Conservation (phyloP, 2,888 invertebrate species). For the Meandrusa payeni region DNA sequence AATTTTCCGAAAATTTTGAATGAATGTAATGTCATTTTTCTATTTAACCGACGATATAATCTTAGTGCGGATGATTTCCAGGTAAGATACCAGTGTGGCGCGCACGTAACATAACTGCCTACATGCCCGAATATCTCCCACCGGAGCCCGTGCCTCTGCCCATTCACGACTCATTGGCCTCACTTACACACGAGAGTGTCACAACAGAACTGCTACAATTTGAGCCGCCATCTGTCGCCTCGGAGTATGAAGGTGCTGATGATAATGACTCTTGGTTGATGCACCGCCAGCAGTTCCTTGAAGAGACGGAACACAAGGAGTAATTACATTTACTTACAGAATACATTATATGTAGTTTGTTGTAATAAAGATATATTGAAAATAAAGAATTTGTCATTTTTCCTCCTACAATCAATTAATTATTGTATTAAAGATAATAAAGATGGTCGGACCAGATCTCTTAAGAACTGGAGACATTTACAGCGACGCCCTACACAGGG, state of each 20-base stretch:
- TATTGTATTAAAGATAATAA: too few species aligned
- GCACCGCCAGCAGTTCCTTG: conserved; percentile 66
- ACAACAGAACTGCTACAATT: conserved; percentile 67
- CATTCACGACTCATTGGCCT: conserved; percentile 82
- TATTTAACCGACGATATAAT: too few species aligned
- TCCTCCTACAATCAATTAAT: background rate
- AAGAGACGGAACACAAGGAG: conserved; percentile 53
- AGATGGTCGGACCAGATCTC: too few species aligned
- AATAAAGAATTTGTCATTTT: too few species aligned
- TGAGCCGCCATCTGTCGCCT: conserved; percentile 48
- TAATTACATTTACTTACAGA: too few species aligned
- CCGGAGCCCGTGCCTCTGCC: conserved; percentile 85
- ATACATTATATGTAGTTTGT: too few species aligned
- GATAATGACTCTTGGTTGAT: conserved; percentile 68
- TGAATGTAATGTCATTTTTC: too few species aligned
- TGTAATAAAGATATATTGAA: too few species aligned
- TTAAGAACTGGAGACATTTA: too few species aligned
- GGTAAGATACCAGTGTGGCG: conserved; percentile 83
- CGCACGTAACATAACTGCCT: conserved; percentile 84
- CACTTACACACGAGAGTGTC: conserved; percentile 61
- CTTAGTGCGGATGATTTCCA: too few species aligned
- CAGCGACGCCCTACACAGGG: too few species aligned
- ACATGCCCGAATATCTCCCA: conserved; percentile 85
- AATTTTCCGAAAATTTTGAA: too few species aligned
- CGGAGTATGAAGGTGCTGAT: conserved; percentile 64